Percentiles rank a stretch among this genome's conserved stretches.
Evolutionary conservation across 2,797 vertebrate species (phyloP).

Genomic region (Diglossa cyanea): DNA sequence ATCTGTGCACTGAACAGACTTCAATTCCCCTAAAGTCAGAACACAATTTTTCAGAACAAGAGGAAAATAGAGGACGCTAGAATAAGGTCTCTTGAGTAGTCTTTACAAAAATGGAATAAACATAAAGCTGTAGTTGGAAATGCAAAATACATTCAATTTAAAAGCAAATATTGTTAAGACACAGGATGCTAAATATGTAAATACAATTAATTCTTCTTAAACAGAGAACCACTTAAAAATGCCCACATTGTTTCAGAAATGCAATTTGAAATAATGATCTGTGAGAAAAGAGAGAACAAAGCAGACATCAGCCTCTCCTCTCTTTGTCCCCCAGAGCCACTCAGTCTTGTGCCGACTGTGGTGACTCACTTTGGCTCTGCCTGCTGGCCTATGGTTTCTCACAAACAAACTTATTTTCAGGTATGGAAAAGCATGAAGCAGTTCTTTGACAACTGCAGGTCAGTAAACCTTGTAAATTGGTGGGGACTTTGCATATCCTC

Average conservation of each 20-base stretch:
- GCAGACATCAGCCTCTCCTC: background rate
- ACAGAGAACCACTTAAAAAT: background rate
- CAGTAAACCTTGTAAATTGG: background rate
- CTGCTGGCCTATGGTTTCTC: background rate
- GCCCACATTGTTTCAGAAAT: background rate
- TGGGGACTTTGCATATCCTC: background rate
- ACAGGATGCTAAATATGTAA: background rate
- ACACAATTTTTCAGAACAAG: background rate
- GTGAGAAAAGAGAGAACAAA: background rate
- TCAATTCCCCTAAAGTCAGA: constrained; percentile 69
- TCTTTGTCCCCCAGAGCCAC: background rate
- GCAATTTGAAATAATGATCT: background rate
- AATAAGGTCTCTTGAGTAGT: background rate
- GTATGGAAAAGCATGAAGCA: background rate
- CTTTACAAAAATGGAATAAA: background rate
- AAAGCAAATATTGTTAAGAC: background rate
- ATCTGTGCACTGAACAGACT: constrained; percentile 75
- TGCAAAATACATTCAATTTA: background rate
- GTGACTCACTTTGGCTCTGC: background rate
- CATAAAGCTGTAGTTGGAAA: background rate
- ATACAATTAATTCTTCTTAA: background rate
- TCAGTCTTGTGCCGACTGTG: rapidly evolving
- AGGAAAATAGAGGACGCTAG: background rate
- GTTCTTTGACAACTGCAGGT: background rate
- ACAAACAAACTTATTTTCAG: background rate